phyloP scores from a whole-genome alignment of 2,888 invertebrate species.

The Agonopterix heracliana region DNA sequence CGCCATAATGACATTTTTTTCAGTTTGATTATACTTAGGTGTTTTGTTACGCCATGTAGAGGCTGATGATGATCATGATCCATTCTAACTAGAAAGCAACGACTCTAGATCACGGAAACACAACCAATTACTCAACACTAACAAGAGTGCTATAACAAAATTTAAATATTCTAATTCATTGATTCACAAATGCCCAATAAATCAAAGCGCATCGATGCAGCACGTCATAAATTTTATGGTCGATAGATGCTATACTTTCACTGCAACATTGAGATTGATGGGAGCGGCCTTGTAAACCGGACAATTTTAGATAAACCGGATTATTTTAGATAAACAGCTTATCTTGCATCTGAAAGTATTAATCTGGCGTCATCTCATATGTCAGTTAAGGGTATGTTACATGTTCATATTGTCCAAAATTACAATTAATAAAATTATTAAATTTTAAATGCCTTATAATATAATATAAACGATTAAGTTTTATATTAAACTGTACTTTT shows the following conservation, averaged over 20 bases:
- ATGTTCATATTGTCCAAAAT: no score
- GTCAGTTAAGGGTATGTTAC: no score
- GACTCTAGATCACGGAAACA: not conserved
- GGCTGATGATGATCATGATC: no score
- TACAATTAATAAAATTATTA: no score
- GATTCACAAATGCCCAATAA: conserved; percentile 26
- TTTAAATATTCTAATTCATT: not conserved
- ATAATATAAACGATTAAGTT: no score
- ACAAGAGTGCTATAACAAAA: no score
- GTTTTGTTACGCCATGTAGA: no score
- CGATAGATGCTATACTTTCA: conserved; percentile 57
- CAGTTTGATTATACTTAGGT: no score
- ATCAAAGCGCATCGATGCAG: conserved; percentile 48
- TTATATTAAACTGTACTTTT: no score
- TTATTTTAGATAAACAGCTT: conserved; percentile 56
- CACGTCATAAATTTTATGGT: conserved; percentile 30
- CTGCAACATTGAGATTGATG: conserved; percentile 24
- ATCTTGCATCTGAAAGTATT: conserved; percentile 43
- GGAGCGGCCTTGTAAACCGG: conserved; percentile 39
- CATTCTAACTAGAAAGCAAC: no score
- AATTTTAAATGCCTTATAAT: no score
- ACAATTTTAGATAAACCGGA: conserved; percentile 54
- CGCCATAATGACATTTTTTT: no score
- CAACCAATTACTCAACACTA: not conserved
- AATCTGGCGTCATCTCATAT: conserved; percentile 46